Base-by-base conservation (phyloP, 1,140 invertebrate genomes). In the Brachystomella parvula region DNA sequence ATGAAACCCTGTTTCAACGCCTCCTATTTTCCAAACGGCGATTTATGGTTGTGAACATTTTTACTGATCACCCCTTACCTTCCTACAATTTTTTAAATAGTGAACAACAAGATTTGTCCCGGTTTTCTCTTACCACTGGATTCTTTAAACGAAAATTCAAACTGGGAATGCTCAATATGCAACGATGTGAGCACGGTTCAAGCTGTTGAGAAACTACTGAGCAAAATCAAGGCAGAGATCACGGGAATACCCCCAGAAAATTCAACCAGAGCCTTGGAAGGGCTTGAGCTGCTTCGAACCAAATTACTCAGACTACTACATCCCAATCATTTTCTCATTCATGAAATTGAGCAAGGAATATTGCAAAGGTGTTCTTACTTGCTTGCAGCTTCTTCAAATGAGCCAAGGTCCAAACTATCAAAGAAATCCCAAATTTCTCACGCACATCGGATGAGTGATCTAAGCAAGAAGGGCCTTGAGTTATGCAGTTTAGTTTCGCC, bases 271-370 rank as follows among this genome's bases (percentile, higher is more conserved):
- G 49, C 49, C 12, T 6, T 53, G 21, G 12, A 19, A 6, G 12
- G 24, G 24, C 24, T 53, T 12, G 49, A 53, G 49, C 12, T 6
- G 24, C 12, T 53, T 6, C 12, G 49, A 24, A 53, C 3, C 49
- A 53, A 53, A 26, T 53, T 19, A 12, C 6, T 53, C 12, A 15
- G 6, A 15, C 12, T 6, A 26, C 21, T 53, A 26, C 49, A 53
- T 53, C 6, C 9, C 15, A 53, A 53, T 24, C 49, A 53, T 24
- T 53, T 17, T 26, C 24, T 53, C 12, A 53, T 53, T 53, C 49
- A 53, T 26, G 49, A 53, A 53, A 24, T 53, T 53, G 49, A 53
- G 49, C 49, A 53, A 53, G 49, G 24, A 15, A 53, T 53, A 15
- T 24, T 53, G 6, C 49, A 53, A 24, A 9, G 49, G 49, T 17